phyloP scores from a whole-genome alignment of 2,888 invertebrate genomes.

The Syritta pipiens region DNA sequence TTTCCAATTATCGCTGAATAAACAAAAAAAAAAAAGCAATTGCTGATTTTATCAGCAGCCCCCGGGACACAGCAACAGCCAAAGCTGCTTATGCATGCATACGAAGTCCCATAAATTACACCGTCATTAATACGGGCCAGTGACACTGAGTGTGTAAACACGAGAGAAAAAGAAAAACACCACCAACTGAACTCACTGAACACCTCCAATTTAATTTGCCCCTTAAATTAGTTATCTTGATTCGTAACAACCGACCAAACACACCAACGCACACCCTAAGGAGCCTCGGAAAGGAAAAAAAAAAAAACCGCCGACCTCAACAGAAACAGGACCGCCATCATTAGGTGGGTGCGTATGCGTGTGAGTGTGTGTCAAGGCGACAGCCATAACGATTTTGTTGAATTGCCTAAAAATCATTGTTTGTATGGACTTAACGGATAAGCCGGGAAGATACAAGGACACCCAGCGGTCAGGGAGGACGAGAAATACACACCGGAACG shows the following conservation, averaged over 20 bases:
- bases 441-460: constrained; percentile 30
- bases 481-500: constrained; percentile 27
- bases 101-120: constrained; percentile 46
- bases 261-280: not conserved
- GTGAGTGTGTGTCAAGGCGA: constrained; percentile 22
- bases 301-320: not conserved
- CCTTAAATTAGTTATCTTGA: constrained; percentile 66
- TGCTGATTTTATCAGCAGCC: constrained; percentile 52
- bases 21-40: constrained; percentile 44
- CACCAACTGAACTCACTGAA: constrained; percentile 10
- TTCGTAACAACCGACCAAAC: constrained; percentile 40
- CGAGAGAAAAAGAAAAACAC: not conserved
- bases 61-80: not conserved
- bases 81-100: constrained; percentile 51
- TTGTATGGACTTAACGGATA: constrained; percentile 50
- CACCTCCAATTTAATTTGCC: constrained; percentile 57
- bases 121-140: constrained; percentile 47
- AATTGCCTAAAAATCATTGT: constrained; percentile 58
- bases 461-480: no score
- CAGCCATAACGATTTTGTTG: constrained; percentile 58
- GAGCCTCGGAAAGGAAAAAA: not conserved
- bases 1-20: constrained; percentile 67
- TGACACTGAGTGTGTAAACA: constrained; percentile 49
- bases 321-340: constrained; percentile 9
- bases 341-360: constrained; percentile 17